These are phyloP conservation scores for Tapirus terrestris DNA, from an alignment of 2,113 vertebrate species.

Conservation along the genomic window DNA sequence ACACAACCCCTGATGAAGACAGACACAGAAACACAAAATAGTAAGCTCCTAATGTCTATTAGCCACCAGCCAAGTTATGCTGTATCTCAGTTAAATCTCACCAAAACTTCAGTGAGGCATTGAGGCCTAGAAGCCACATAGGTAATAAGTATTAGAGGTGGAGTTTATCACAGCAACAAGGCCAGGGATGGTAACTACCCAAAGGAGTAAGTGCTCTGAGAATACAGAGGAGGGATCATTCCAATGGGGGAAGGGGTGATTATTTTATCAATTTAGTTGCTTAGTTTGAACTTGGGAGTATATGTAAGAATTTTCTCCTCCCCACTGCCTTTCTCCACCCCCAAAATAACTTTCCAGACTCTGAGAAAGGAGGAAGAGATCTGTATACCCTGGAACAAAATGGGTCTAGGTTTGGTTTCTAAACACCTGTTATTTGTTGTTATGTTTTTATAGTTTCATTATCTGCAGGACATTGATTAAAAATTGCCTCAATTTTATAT, in stretches of 20 bases:
- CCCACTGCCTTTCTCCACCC: not conserved
- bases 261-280: not conserved
- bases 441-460: not conserved
- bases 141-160: not conserved
- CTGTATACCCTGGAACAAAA: not conserved
- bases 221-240: not conserved
- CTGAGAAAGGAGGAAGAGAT: not conserved
- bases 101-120: not conserved
- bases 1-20: not conserved
- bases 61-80: not conserved
- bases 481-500: not conserved
- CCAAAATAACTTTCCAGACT: not conserved
- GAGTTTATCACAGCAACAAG: not conserved
- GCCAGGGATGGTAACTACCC: not conserved
- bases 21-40: not conserved
- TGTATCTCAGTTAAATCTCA: not conserved
- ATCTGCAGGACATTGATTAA: not conserved
- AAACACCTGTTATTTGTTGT: not conserved
- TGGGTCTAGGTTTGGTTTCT: not conserved
- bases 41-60: too few relatives aligned
- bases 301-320: not conserved
- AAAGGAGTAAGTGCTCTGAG: not conserved
- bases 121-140: not conserved
- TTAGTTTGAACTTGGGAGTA: not conserved
- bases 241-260: fast-evolving